These are phyloP conservation scores for Microplitis deprimator DNA, from an alignment of 2,888 invertebrate genomes.

Conservation along the genomic window DNA sequence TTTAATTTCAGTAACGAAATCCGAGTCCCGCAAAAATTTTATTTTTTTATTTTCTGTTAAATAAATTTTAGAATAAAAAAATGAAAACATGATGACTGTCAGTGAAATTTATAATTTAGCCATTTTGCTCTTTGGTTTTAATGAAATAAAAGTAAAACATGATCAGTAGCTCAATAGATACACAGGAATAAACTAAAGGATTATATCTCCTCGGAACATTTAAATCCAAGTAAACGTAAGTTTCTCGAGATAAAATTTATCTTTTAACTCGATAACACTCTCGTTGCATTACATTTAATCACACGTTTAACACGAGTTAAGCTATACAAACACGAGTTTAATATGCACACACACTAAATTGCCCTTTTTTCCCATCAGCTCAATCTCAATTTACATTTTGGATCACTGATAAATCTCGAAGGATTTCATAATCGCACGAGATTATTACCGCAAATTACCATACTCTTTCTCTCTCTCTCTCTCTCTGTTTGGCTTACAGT, in stretches of 20 bases:
- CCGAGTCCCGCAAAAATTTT: too few relatives aligned
- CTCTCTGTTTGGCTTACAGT: not conserved
- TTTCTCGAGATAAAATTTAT: conserved; percentile 9
- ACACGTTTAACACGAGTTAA: conserved; percentile 19
- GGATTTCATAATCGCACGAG: not conserved
- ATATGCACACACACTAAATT: not conserved
- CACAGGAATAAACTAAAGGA: conserved; percentile 10
- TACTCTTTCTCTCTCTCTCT: too few relatives aligned
- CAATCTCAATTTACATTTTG: not conserved
- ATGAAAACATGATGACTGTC: too few relatives aligned
- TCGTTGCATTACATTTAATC: conserved; percentile 20
- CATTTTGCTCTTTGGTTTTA: not conserved
- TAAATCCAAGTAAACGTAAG: not conserved
- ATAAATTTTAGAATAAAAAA: too few relatives aligned
- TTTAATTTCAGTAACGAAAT: not conserved
- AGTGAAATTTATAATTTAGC: too few relatives aligned
- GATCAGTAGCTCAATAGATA: conserved; percentile 4
- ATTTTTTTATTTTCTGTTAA: too few relatives aligned
- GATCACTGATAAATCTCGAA: not conserved
- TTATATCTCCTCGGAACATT: not conserved
- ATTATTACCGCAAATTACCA: not conserved
- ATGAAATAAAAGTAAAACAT: not conserved
- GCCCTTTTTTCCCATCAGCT: not conserved
- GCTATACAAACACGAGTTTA: not conserved
- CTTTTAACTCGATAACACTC: conserved; percentile 12